Base-by-base conservation (phyloP, 2,888 invertebrate species). In the Ptilodon capucinus region DNA sequence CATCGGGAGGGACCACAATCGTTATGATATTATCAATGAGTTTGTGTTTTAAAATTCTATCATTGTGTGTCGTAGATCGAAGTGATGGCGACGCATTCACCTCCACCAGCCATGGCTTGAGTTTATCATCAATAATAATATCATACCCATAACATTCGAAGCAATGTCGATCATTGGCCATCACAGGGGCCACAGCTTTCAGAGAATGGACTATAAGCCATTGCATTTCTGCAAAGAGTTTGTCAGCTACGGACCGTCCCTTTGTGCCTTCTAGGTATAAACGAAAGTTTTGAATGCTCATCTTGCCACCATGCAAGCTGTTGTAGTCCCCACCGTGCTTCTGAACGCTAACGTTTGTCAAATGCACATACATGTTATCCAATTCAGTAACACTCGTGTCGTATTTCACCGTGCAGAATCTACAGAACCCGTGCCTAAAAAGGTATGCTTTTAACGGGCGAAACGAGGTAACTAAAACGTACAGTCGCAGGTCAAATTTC, bases 311-410 rank as follows among this genome's bases (percentile, higher is more conserved):
- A 72, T 99, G 98, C 46, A 97, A 92, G 62, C 95, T 95, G 83
- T 99, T 99, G 80, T 99, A 99, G 81, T 98, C 98, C 42, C 97
- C 97, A 60, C 98, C 98, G 75, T 98, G 98, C 80, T 98, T 98
- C 84, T 99, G 99, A 13, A 99, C 98, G 48, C 98, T 98, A 1
- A 99, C 99, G 84, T 99, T 99, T 13, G 99, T 99, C 57, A 99
- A 92, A 91, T 99, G 99, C 46, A 98, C 97, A 74, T 97, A 98
- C 95, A 97, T 97, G 80, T 97, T 98, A 81, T 98, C 97, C 67
- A 97, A 83, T 81, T 97, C 97, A 35, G 95, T 95, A 21, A 96
- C 95, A 78, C 95, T 97, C 0, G 95, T 96, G 74, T 97, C 97
- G 74, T 98, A 98, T 80, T 98, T 98, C 17, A 98, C 97, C 0